These are phyloP conservation scores for Cantharis rustica DNA, from an alignment of 2,888 invertebrate genomes.

Conservation along the genomic window DNA sequence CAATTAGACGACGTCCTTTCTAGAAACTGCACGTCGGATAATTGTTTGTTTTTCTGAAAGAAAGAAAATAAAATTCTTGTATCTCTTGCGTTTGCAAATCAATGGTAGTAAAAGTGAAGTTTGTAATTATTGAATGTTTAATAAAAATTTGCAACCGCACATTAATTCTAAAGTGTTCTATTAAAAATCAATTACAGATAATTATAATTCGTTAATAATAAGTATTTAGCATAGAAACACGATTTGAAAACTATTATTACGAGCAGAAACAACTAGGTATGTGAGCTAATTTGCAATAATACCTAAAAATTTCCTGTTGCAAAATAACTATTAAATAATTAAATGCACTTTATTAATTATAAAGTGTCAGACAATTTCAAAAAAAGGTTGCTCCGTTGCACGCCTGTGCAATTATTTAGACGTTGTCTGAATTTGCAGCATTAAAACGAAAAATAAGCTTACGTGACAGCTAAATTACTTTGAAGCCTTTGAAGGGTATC, in stretches of 20 bases:
- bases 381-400: slow-evolving; percentile 7
- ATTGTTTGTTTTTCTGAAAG: neutral
- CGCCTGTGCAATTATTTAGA: slow-evolving; percentile 7
- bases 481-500: neutral
- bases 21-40: neutral
- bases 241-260: neutral
- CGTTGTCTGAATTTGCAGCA: slow-evolving; percentile 6
- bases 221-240: neutral
- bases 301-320: neutral
- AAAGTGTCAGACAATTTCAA: neutral
- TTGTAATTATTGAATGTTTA: neutral
- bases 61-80: neutral
- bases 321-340: neutral
- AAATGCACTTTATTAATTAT: neutral
- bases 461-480: slow-evolving; percentile 2
- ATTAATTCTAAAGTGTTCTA: neutral
- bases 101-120: neutral
- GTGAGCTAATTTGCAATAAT: neutral
- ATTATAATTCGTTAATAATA: neutral
- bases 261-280: neutral
- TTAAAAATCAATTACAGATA: neutral
- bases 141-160: too few species aligned
- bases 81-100: neutral
- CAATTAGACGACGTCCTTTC: neutral
- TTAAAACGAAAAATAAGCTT: neutral